Evolutionary conservation across 1,140 invertebrate genomes (phyloP), one percentile per base, ranked within the genome.

Genomic region (Neotoxoptera formosana): DNA sequence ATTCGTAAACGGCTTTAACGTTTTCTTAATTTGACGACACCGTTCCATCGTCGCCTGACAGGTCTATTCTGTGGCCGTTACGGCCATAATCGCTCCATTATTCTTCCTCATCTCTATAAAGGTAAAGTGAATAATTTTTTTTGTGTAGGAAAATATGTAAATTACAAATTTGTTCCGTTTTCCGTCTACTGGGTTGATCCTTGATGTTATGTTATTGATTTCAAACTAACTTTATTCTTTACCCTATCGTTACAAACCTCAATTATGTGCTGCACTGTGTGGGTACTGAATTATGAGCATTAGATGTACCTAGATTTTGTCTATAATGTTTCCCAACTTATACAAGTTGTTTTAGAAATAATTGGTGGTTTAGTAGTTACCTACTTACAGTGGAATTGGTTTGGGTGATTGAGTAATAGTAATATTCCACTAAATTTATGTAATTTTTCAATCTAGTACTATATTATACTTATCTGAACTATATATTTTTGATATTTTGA

Each of bases 81-180:
- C 89, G 89, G 89, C 56, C 89, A 67, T 90, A 56, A 90, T 60
- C 14, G 23, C 14, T 90, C 11, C 30, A 90, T n/a, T 90, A 30
- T 25, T 90, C 89, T 56, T 90, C 56, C 89, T 67, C 89, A 90
- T 67, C 56, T 45, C 41, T 53, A 34, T n/a, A 53, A 90, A 90
- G 89, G 53, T 90, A 67, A 90, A 90, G 87, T 53, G 17, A 88
- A 34, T 48, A 2, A 53, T 90, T 56, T 60, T 21, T 60, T 30
- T 67, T 17, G 11, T 67, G 20, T 17, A 47, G 14, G 7, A 76
- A 30, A 56, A 2, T 4, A 41, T 60, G 17, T 11, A 41, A 34
- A 89, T n/a, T 8, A 89, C n/a, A n/a, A 17, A 67, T n/a, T 67
- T 51, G n/a, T 88, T 21, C 17, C 14, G 0, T 88, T 87, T 48